Conservation (phyloP, 2,888 invertebrate species). For the Tiliacea citrago region DNA sequence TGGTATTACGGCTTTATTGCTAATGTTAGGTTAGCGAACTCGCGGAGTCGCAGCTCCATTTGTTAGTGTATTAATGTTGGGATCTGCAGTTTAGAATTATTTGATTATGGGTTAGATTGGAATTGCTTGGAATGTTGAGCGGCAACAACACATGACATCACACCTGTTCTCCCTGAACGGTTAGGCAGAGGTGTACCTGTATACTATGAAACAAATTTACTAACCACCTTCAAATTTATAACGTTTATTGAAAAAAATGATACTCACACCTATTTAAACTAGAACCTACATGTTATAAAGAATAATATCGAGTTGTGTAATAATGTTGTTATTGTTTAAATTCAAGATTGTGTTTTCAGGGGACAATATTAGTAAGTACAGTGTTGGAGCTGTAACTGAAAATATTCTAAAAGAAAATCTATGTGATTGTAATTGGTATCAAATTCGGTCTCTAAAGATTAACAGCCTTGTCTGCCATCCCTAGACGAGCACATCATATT, state of each 20-base stretch:
- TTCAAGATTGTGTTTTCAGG: not conserved
- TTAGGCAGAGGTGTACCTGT: no score
- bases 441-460: not conserved
- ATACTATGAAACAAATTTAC: not conserved
- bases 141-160: not conserved
- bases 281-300: no score
- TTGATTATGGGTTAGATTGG: not conserved
- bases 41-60: not conserved
- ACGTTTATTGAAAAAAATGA: not conserved
- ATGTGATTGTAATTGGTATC: not conserved
- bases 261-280: no score
- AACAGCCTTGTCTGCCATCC: not conserved
- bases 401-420: not conserved
- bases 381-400: not conserved
- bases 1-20: constrained; percentile 24
- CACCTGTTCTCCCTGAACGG: no score
- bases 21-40: not conserved
- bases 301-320: not conserved
- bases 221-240: not conserved
- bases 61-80: not conserved
- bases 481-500: no score
- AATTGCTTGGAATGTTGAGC: not conserved
- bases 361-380: not conserved
- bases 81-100: not conserved
- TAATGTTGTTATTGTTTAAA: not conserved